These are phyloP conservation scores for Procavia capensis DNA, from an alignment of 2,113 vertebrate species.

Conservation along the genomic window DNA sequence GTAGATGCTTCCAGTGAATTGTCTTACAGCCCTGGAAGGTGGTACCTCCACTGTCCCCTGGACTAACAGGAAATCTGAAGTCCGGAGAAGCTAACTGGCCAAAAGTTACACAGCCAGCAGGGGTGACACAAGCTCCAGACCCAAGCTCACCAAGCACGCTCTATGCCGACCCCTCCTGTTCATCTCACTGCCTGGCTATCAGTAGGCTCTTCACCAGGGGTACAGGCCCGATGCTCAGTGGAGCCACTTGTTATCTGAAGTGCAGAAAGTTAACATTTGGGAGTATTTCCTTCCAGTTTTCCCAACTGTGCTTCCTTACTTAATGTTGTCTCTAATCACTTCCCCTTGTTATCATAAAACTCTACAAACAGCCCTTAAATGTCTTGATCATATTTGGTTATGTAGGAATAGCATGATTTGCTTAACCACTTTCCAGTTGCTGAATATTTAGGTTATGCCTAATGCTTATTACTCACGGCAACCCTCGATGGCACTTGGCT, in stretches of 20 bases:
- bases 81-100: neutral
- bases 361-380: neutral
- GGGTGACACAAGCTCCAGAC: neutral
- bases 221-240: fast-evolving
- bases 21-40: neutral
- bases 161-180: fast-evolving
- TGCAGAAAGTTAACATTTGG: neutral
- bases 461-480: neutral
- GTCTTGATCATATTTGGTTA: neutral
- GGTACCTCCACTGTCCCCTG: neutral
- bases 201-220: neutral
- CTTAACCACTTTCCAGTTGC: neutral
- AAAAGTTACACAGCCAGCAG: neutral
- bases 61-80: neutral
- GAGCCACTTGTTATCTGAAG: neutral
- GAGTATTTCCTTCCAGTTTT: neutral
- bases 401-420: neutral
- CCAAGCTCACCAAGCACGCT: fast-evolving
- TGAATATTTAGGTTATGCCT: neutral
- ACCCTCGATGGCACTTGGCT: no score
- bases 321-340: neutral
- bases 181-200: neutral
- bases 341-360: neutral
- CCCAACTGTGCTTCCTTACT: neutral
- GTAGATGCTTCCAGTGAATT: neutral